Base-by-base conservation (phyloP, 1,140 invertebrate genomes). In the Drosophila melanica region DNA sequence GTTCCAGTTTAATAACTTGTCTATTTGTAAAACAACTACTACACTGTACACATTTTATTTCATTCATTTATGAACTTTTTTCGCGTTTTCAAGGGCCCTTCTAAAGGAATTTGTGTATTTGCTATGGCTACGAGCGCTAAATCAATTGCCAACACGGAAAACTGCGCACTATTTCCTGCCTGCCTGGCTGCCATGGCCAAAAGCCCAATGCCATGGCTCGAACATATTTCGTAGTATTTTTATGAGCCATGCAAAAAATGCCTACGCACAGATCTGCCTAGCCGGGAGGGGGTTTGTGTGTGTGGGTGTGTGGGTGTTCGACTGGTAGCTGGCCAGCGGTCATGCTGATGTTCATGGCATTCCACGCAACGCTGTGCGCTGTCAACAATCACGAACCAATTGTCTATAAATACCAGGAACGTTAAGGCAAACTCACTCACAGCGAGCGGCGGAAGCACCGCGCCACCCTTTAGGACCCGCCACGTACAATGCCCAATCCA, bases 361-460 rank as follows among this genome's bases (percentile, higher is more conserved):
- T 77, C 70, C 60, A 69, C 62, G 82, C 70, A 51, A 62, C 54
- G 72, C 76, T 58, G 76, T 68, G 68, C 84, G 77, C 77, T 89
- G 84, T 89, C 84, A 89, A 89, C 84, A 89, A 89, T 89, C 84
- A 89, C 84, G 84, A 89, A 89, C 84, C 85, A 89, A 89, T 89
- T 89, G 84, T 89, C 84, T 89, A 89, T 89, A 89, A 89, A 89
- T 89, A 89, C 79, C 84, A 89, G 77, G 70, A 84, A 86, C 77
- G 84, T 80, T 72, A 84, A 79, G 71, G 73, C 79, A 79, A 79
- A 77, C 84, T 79, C 82, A 87, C 70, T 82, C 75, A 67, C 60
- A 66, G 57, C 54, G 71, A 70, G 58, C 16, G 11, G 11, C 41
- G 27, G 16, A 23, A 16, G 62, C n/a, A 6, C 16, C 18, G 20